Evolutionary conservation across 2,888 invertebrate species (phyloP).

Genomic region (Stenolophus ochropezus): DNA sequence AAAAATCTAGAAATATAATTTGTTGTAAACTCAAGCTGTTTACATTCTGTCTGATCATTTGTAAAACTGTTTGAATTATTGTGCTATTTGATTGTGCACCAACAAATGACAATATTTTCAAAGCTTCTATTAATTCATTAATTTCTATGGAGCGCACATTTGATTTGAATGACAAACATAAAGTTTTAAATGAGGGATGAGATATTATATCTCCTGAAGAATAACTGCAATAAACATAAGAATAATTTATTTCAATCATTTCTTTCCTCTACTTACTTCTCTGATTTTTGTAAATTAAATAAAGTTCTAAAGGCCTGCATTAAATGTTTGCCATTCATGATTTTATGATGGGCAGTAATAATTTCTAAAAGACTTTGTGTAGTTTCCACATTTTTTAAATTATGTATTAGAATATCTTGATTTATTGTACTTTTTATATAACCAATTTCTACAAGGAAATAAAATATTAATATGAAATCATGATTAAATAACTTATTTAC

Average conservation of each 20-base stretch:
- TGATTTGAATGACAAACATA: conserved; percentile 77
- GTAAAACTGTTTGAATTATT: conserved; percentile 79
- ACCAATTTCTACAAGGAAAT: conserved; percentile 27
- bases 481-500: conserved; percentile 27
- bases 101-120: conserved; percentile 77
- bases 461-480: too few species aligned
- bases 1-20: conserved; percentile 78
- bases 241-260: conserved; percentile 47
- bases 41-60: conserved; percentile 78
- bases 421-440: conserved; percentile 27
- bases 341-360: conserved; percentile 71
- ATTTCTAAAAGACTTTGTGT: conserved; percentile 73
- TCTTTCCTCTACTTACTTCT: conserved; percentile 71
- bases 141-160: conserved; percentile 75
- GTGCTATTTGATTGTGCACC: conserved; percentile 77
- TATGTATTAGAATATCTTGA: conserved; percentile 73
- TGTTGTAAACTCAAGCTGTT: conserved; percentile 78
- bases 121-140: conserved; percentile 76
- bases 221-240: conserved; percentile 20
- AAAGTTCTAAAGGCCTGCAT: conserved; percentile 76
- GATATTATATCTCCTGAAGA: conserved; percentile 73
- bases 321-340: conserved; percentile 76
- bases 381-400: conserved; percentile 73
- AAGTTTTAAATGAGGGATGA: conserved; percentile 76
- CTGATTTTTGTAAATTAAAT: conserved; percentile 76